Percentiles rank a stretch among this genome's conserved stretches.
Conservation (phyloP, 2,113 vertebrate species). For the Platysteira castanea region DNA sequence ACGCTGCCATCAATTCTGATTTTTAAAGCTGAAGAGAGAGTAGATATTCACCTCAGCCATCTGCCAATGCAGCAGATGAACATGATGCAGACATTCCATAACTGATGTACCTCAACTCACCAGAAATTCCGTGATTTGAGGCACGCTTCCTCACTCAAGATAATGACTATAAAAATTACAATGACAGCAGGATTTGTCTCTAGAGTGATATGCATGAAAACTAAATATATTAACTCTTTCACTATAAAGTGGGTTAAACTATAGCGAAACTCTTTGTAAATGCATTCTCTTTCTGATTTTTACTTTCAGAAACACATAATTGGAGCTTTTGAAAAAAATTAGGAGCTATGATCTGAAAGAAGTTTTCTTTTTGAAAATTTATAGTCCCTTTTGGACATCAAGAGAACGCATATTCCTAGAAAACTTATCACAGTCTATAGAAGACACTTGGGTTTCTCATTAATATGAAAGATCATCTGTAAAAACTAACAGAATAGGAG, state of each 20-base stretch:
- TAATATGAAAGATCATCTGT: not conserved
- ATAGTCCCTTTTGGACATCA: not conserved
- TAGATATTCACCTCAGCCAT: slow-evolving; percentile 4
- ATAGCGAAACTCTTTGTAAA: not conserved
- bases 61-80: not conserved
- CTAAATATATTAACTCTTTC: not conserved
- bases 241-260: not conserved
- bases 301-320: not conserved
- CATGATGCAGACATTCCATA: not conserved
- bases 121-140: not conserved
- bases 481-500: not conserved
- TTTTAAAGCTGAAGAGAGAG: not conserved
- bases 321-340: not conserved
- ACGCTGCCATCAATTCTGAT: not conserved
- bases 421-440: not conserved
- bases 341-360: not conserved
- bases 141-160: not conserved
- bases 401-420: not conserved
- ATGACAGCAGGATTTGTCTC: not conserved
- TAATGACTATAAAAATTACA: not conserved
- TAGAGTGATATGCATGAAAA: not conserved
- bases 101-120: not conserved
- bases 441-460: not conserved
- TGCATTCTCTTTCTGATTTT: not conserved
- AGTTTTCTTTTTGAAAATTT: not conserved